phyloP scores from a whole-genome alignment of 2,113 vertebrate species.

The Tetrao urogallus region DNA sequence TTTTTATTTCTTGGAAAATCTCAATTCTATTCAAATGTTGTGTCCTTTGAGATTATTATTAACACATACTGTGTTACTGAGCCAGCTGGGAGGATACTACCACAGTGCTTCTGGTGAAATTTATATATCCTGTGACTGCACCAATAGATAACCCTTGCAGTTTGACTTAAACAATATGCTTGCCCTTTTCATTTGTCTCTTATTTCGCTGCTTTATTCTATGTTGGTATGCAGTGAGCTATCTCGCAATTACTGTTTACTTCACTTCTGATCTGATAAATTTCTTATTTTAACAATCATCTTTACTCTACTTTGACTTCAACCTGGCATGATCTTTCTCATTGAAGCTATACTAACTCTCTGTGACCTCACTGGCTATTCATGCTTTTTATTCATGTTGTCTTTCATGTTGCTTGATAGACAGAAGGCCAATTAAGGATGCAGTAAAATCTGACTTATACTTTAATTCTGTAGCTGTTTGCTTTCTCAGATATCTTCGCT shows the following conservation, averaged over 20 bases:
- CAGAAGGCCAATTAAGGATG: neutral
- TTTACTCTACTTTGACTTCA: neutral
- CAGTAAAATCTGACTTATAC: neutral
- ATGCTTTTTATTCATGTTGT: neutral
- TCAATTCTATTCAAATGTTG: neutral
- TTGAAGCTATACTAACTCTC: too few species aligned
- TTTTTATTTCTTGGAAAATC: fast-evolving
- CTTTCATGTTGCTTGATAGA: neutral
- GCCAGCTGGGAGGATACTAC: neutral
- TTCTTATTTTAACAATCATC: neutral
- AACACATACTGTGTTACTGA: neutral
- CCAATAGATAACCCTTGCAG: fast-evolving
- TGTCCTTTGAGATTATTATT: neutral
- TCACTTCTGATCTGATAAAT: neutral
- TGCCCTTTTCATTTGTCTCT: neutral
- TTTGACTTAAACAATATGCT: neutral
- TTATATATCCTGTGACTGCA: neutral
- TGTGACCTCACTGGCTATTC: fast-evolving
- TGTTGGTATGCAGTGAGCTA: neutral
- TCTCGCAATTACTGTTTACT: neutral
- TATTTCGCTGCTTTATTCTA: neutral
- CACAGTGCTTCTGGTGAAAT: neutral
- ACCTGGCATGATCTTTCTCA: neutral
- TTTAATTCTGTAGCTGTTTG: neutral
- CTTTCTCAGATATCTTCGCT: neutral